Evolutionary conservation across 1,140 invertebrate species (phyloP), one percentile per base, ranked within the genome.

Genomic region (Panagrolaimus sp.): DNA sequence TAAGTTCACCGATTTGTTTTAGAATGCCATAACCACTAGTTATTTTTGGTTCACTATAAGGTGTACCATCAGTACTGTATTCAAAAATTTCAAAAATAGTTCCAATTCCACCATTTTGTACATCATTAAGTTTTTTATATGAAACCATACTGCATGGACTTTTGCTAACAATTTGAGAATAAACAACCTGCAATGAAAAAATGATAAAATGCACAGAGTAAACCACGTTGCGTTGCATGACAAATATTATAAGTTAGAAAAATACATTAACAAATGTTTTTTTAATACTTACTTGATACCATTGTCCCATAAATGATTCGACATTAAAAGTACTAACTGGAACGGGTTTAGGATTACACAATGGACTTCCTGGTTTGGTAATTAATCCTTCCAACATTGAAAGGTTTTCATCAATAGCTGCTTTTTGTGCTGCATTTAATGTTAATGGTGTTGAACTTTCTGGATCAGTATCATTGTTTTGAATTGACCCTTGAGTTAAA

Each of bases 1-100:
- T 78, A 42, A 82, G 68, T 66, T 82, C 81, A 65, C 80, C 80
- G 48, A 68, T 70, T 65, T 75, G 70, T 63, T 82, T 81, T 4
- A 82, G 44, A 51, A 82, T 79, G 11, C 78, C 81, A 47, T 83
- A 82, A 23, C 80, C 80, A 43, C 77, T 80, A 13, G 75, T 80
- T 25, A 82, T 82, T 53, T 77, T 81, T 45, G 80, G 81, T 51
- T 83, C 81, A 46, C 74, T 79, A 48, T 80, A 82, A 20, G 80
- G 80, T 43, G 80, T 83, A 14, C 81, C 80, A 48, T 82, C 80
- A 31, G 81, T 83, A 13, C 79, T 78, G 67, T 82, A 83, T 61
- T 82, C 81, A 62, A 83, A 82, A 44, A 82, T 72, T 62, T 82
- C 80, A 47, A 82, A 82, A 66, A 82, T 73, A 8, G 79, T 75